Evolutionary conservation across 2,797 vertebrate species (phyloP), one percentile per base, ranked within the genome.

Genomic region (Phataginus tetradactyla): DNA sequence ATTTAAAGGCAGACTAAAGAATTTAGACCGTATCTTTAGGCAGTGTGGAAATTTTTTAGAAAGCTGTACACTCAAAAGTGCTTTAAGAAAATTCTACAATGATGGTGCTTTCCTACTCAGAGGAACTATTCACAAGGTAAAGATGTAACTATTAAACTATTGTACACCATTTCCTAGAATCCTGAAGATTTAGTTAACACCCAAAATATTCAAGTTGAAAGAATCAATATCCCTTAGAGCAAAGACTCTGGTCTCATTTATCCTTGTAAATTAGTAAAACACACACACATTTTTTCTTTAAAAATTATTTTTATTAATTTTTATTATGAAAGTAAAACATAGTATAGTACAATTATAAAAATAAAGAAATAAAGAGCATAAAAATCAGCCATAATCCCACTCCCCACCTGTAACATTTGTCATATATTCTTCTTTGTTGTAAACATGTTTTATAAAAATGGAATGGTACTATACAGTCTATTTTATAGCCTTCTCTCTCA

Each of bases 301-400:
- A 93, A 95, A 87, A 57, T 77, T 2, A 74, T 27, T 84, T 92
- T 93, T 89, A 95, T 95, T 97, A 14, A 78, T 88, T 91, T 81
- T 84, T 74, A 80, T 94, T 86, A 91, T 27, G 83, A 83, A 97
- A 96, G 57, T 61, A 71, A 96, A 86, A 88, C 23, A 80, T 80
- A 51, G 57, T 81, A 89, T 14, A 85, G 55, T 51, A 64, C 68
- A 86, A 55, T 84, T 77, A 55, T 61, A 91, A 96, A 96, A 95
- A 81, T 37, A 77, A 59, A 59, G 20, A 84, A 74, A 37, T 86
- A 78, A 90, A 55, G 21, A 97, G 15, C 15, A 83, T 79, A 85
- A 81, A 86, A 69, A 79, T 55, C 75, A 90, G 20, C 59, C 49
- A 11, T 63, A 57, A 85, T 63, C 18, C 90, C 55, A 92, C 66